Evolutionary conservation across 2,113 vertebrate species (phyloP).

Genomic region (Anoura caudifer): DNA sequence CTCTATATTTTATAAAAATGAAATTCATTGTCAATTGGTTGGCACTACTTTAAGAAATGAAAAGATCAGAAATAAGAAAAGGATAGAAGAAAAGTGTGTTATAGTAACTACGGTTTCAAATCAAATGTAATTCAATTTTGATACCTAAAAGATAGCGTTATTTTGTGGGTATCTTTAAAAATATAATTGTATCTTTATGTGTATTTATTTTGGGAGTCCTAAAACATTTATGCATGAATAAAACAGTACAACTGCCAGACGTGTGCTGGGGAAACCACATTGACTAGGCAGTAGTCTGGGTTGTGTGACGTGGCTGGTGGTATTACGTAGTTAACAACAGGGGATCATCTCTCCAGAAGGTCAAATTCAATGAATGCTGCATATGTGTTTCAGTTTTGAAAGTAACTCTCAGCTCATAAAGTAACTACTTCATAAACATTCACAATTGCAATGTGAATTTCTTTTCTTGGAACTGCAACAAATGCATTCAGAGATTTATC

Average conservation of each 20-base stretch:
- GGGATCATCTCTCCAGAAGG: neutral
- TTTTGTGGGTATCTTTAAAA: constrained; percentile 31
- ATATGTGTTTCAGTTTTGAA: neutral
- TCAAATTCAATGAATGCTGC: neutral
- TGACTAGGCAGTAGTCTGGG: neutral
- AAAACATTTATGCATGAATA: neutral
- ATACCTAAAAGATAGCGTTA: neutral
- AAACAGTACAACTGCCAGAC: neutral
- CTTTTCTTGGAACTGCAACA: neutral
- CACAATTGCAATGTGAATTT: neutral
- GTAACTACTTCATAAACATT: neutral
- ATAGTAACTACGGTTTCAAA: neutral
- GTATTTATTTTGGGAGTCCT: neutral
- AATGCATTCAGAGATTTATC: neutral
- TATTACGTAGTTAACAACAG: neutral
- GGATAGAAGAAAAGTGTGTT: neutral
- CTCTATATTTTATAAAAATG: constrained; percentile 15
- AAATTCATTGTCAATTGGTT: constrained; percentile 30
- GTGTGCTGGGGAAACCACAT: neutral
- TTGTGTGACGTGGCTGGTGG: neutral
- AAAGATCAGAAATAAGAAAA: neutral
- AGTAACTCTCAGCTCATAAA: neutral
- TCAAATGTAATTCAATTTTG: constrained; percentile 28
- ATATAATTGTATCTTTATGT: neutral
- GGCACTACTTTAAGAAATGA: neutral